Evolutionary conservation across 2,113 vertebrate genomes (phyloP), one percentile per base, ranked within the genome.

Genomic region (Tragelaphus buxtoni): DNA sequence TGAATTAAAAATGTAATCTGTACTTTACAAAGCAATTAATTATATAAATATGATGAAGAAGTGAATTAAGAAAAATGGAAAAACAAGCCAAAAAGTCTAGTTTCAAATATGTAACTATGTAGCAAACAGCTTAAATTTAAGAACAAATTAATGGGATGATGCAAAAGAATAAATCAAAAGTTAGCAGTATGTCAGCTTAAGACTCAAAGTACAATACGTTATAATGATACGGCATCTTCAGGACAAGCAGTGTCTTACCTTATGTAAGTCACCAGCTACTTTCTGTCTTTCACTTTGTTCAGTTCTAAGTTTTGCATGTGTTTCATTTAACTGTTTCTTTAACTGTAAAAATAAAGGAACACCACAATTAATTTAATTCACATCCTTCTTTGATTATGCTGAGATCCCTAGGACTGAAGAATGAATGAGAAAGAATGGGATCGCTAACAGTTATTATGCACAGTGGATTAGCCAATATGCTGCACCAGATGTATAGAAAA

Each of bases 311-410:
- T 99, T 99, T 79, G 98, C 98, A 92, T 99, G 97, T 13, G 99
- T 99, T 98, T 99, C 98, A 0, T 98, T 99, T 95, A 99, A 99
- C 98, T 99, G 99, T 5, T 98, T 99, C 99, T 99, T 99, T 97
- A 99, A 98, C 99, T 99, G 98, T 56, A 99, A 99, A 95, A 98
- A 98, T n/a, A 80, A 98, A 97, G 18, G 28, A 91, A 95, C 3
- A 96, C 86, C 9, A 96, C 39, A 28, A 91, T 77, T 63, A 94
- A 55, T 6, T 94, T 77, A 91, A 83, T 86, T 86, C 42, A 39
- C 1, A 96, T 69, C 35, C 88, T 95, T 95, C 82, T 92, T 1
- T 51, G 93, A 94, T 95, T 95, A 97, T 93, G 83, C 94, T 83
- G 86, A 96, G 4, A 92, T 94, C 91, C 63, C 92, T 91, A 10